Conservation (phyloP, 2,888 invertebrate genomes). For the Nemotelus pantherinus region DNA sequence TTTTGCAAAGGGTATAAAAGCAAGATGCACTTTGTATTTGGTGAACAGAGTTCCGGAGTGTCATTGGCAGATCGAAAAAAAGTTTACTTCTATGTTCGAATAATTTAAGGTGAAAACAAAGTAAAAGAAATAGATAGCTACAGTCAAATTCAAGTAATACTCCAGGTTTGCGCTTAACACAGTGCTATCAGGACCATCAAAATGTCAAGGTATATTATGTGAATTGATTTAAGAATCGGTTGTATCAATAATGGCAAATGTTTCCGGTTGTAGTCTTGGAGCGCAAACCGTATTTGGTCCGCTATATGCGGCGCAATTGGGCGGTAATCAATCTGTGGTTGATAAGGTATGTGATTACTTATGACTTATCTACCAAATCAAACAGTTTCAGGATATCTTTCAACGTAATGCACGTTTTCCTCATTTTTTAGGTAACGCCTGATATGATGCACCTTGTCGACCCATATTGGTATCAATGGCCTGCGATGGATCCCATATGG, state of each 20-base stretch:
- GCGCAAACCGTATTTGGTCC: constrained; percentile 63
- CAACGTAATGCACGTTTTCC: too few species aligned
- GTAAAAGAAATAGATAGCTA: too few species aligned
- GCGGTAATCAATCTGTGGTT: constrained; percentile 33
- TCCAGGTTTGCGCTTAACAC: too few species aligned
- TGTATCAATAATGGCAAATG: too few species aligned
- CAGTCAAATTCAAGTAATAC: too few species aligned
- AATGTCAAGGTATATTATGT: too few species aligned
- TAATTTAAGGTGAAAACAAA: background rate
- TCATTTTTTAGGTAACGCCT: constrained; percentile 64
- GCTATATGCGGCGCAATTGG: constrained; percentile 62
- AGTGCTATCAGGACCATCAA: too few species aligned
- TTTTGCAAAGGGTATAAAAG: background rate
- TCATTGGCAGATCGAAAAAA: background rate
- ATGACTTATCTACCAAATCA: background rate
- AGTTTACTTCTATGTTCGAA: background rate
- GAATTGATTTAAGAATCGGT: too few species aligned
- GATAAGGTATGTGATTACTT: constrained; percentile 35
- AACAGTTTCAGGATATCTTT: background rate
- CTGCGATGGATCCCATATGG: constrained; percentile 67
- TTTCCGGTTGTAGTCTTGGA: constrained; percentile 7
- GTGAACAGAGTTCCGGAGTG: background rate
- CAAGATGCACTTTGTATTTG: background rate
- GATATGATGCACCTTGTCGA: constrained; percentile 76
- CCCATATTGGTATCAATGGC: constrained; percentile 68